phyloP scores from a whole-genome alignment of 2,797 vertebrate species.

The Artibeus jamaicensis region DNA sequence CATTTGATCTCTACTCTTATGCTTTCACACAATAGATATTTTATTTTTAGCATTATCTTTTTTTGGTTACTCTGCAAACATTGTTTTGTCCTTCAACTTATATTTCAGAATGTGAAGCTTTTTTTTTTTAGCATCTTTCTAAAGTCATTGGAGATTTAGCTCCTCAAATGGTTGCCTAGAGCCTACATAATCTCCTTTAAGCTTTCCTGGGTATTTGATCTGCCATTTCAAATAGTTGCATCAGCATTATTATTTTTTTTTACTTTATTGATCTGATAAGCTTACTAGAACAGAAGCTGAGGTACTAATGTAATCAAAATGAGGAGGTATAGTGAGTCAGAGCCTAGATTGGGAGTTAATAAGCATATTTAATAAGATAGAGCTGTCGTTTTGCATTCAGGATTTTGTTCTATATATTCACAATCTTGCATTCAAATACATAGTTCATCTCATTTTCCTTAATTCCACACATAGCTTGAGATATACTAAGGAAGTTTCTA shows the following conservation, averaged over 20 bases:
- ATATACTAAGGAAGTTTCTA: not conserved
- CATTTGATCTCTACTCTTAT: not conserved
- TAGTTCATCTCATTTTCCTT: not conserved
- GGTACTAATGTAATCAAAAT: slow-evolving; percentile 45
- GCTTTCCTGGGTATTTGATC: slow-evolving; percentile 76
- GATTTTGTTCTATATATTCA: not conserved
- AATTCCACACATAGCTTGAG: not conserved
- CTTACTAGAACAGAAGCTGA: slow-evolving; percentile 68
- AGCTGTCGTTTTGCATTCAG: not conserved
- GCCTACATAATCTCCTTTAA: slow-evolving; percentile 75
- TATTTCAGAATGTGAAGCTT: slow-evolving; percentile 72
- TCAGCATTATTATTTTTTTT: slow-evolving; percentile 73
- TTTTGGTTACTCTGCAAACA: slow-evolving; percentile 55
- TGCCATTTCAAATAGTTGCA: slow-evolving; percentile 74
- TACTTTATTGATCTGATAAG: slow-evolving; percentile 75
- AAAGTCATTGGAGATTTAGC: slow-evolving; percentile 63
- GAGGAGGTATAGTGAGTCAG: not conserved
- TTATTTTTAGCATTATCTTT: slow-evolving; percentile 53
- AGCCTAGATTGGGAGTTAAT: not conserved
- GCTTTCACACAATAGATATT: slow-evolving; percentile 6
- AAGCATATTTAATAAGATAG: not conserved
- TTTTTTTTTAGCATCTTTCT: slow-evolving; percentile 66
- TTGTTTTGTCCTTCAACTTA: slow-evolving; percentile 73
- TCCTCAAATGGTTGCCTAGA: slow-evolving; percentile 70
- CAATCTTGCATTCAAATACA: not conserved